Conservation (phyloP, 2,888 invertebrate genomes). For the Melangyna quadrimaculata region DNA sequence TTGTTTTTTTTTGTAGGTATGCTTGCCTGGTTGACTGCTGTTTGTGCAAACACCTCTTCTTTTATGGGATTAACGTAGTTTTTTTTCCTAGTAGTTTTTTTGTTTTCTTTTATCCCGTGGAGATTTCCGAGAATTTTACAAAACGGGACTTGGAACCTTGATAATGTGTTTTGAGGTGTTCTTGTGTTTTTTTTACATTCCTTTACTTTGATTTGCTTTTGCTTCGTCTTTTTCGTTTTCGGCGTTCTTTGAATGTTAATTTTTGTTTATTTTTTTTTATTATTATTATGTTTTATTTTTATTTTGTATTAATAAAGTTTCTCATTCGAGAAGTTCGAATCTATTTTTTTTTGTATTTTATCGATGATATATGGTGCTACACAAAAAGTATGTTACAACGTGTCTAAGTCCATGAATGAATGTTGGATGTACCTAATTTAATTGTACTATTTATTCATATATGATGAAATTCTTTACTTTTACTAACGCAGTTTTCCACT, state of each 20-base stretch:
- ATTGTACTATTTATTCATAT: not conserved
- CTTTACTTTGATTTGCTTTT: slow-evolving; percentile 28
- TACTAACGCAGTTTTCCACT: no score
- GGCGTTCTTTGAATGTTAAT: slow-evolving; percentile 27
- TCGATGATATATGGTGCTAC: not conserved
- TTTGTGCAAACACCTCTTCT: slow-evolving; percentile 73
- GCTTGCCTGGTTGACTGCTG: slow-evolving; percentile 73
- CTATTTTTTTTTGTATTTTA: not conserved
- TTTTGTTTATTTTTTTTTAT: slow-evolving; percentile 4
- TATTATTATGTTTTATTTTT: not conserved
- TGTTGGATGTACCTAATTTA: not conserved
- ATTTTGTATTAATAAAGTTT: slow-evolving; percentile 28
- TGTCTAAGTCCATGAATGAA: not conserved
- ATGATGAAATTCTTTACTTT: no score
- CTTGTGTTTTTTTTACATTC: slow-evolving; percentile 48
- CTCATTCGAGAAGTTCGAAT: slow-evolving; percentile 10
- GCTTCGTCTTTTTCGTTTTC: slow-evolving; percentile 21
- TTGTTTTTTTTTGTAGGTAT: slow-evolving; percentile 31
- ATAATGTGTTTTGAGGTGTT: slow-evolving; percentile 68
- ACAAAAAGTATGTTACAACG: not conserved
- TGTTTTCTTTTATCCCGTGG: slow-evolving; percentile 52
- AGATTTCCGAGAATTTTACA: slow-evolving; percentile 71
- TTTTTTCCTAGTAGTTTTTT: slow-evolving; percentile 7
- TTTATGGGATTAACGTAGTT: slow-evolving; percentile 65
- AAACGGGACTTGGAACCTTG: slow-evolving; percentile 72